Percentiles rank a stretch among this genome's conserved stretches.
Evolutionary conservation across 2,113 vertebrate species (phyloP).

Genomic region (Lophura nycthemera): DNA sequence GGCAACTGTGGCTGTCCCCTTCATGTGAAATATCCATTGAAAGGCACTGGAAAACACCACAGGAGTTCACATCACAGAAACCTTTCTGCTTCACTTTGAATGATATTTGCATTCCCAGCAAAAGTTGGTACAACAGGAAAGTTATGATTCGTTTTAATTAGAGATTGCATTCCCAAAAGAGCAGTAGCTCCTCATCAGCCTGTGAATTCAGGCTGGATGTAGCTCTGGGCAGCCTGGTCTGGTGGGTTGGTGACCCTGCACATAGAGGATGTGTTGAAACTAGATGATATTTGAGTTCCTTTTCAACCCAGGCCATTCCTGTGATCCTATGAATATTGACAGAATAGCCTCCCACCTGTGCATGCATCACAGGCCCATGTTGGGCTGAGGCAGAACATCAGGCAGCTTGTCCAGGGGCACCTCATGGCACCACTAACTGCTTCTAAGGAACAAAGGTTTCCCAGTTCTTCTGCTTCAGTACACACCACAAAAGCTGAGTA

Average conservation of each 20-base stretch:
- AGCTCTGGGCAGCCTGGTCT: no score
- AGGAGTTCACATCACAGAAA: neutral
- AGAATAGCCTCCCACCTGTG: fast-evolving
- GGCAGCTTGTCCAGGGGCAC: neutral
- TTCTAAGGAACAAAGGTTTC: neutral
- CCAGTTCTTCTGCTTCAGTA: neutral
- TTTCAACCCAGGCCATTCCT: no score
- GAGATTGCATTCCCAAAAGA: neutral
- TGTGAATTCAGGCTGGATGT: neutral
- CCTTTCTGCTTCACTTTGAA: neutral
- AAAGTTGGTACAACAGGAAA: neutral
- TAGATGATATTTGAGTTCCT: no score
- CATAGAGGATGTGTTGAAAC: no score
- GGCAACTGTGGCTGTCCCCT: neutral
- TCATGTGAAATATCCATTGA: neutral
- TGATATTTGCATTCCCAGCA: neutral
- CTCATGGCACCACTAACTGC: fast-evolving
- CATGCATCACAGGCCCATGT: fast-evolving
- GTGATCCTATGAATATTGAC: neutral
- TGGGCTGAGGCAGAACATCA: neutral
- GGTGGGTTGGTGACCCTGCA: no score
- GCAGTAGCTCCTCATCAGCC: neutral
- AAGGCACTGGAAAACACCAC: neutral
- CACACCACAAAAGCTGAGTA: neutral
- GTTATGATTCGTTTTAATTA: neutral